Evolutionary conservation across 2,113 vertebrate genomes (phyloP), one percentile per base, ranked within the genome.

Genomic region (Brachyistius frenatus): DNA sequence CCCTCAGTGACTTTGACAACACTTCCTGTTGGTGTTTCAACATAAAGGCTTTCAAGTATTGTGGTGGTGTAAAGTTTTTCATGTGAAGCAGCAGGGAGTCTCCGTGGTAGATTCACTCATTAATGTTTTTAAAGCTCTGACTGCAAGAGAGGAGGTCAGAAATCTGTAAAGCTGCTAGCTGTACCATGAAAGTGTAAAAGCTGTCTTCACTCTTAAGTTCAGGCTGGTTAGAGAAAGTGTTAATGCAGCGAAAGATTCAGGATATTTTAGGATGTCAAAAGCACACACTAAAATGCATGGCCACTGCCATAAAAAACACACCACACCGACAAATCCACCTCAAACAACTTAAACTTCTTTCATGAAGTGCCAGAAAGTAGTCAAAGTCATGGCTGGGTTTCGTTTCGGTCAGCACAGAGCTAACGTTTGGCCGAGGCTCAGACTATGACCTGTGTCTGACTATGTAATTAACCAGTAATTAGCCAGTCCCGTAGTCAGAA

Each of bases 401-500:
- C 71, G 44, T 46, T 52, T 67, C 69, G 70, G 80, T 80, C 78
- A 84, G 74, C 39, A 44, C 15, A 32, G 66, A 70, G 56, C 49
- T 58, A 49, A 76, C 39, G 8, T 78, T 80, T 76, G 67, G 69
- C 70, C 64, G 2, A n/a, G 13, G 35, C 74, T 85, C 66, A 7
- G 55, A 83, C 60, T 76, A 44, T 78, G 88, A 89, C 79, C 86
- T 80, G 68, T 73, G 66, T 87, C 70, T 78, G 62, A 81, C 39
- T 68, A 83, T 76, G 64, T 84, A 86, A 86, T 91, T 81, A 88
- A 88, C 76, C 78, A 86, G 76, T 76, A 88, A 87, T 91, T 89
- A 88, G 46, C 73, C 54, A 32, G 50, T 67, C 62, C 44, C 4
- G 9, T 58, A 65, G 46, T 82, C 66, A 56, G 66, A 73, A 54